Base-by-base conservation (phyloP, 2,113 vertebrate genomes). In the Chloropsis cyanopogon region DNA sequence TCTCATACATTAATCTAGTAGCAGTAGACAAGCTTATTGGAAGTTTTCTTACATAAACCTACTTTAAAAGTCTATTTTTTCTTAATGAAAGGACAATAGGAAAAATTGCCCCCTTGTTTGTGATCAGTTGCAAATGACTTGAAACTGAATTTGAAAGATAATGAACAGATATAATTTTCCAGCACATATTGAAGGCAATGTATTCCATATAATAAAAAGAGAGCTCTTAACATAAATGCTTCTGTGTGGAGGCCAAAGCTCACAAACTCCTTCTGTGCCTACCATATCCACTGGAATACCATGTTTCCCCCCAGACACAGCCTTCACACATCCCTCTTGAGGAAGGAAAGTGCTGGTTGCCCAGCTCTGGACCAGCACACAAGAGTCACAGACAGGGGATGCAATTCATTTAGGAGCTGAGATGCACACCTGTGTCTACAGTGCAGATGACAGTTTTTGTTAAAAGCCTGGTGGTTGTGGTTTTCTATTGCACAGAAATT, bases 361-460 rank as follows among this genome's bases (percentile, higher is more conserved):
- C 23, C 47, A 75, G 25, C 20, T 63, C 18, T 54, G 39, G 41
- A 37, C 5, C 54, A 77, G 4, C 9, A 31, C 13, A 46, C 13
- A 8, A 28, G 18, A 52, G 16, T 31, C 4, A 3, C 14, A 42
- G 60, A 39, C 0, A 1, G 5, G 7, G 4, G 18, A 20, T 44
- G n/a, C 0, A 8, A 9, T 17, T 44, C 25, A 59, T 81, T 44
- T 53, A 41, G 26, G 29, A 53, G 22, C 12, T 59, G 49, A 79
- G 68, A 41, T 11, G 19, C 52, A 59, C 6, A 37, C 8, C 21
- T 41, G 7, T 54, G 47, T 23, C 56, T 47, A 28, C 23, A 53
- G 21, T 15, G 37, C 52, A 79, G 41, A 52, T 47, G 26, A 39
- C 5, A 77, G 29, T 7, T 35, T 25, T 46, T 64, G 15, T 10